Conservation (phyloP, 1,140 invertebrate species). For the Euglossa dilemma region DNA sequence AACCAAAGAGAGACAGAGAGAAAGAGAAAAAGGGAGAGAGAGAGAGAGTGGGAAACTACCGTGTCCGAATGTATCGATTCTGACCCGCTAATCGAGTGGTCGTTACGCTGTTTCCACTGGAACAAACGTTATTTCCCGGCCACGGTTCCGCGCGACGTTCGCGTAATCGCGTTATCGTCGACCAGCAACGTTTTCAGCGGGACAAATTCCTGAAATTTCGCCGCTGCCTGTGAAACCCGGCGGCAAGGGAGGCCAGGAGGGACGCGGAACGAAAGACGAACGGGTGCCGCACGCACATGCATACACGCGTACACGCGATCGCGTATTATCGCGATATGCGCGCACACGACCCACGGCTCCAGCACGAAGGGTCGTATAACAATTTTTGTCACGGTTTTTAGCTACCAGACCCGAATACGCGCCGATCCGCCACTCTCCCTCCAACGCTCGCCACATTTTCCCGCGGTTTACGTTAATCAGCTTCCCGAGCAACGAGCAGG, state of each 20-base stretch:
- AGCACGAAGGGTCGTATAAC: neutral
- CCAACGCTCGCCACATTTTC: neutral
- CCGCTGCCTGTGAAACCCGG: neutral
- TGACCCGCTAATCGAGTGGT: neutral
- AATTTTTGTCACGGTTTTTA: slow-evolving; percentile 12
- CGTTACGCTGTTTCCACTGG: slow-evolving; percentile 25
- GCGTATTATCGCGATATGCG: neutral
- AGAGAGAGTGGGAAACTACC: too few species aligned
- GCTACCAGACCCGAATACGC: too few species aligned
- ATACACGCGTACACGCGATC: neutral
- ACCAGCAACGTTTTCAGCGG: slow-evolving; percentile 8
- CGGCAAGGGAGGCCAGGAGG: too few species aligned
- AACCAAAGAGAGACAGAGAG: too few species aligned
- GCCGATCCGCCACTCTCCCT: neutral
- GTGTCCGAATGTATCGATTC: slow-evolving; percentile 12
- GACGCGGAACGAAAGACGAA: slow-evolving; percentile 10
- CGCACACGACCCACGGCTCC: neutral
- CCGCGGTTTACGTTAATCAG: slow-evolving; percentile 5
- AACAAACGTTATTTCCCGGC: slow-evolving; percentile 24
- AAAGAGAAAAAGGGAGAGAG: too few species aligned
- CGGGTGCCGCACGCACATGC: too few species aligned
- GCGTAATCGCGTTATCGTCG: slow-evolving; percentile 36
- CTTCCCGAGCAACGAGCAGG: neutral
- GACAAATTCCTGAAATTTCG: slow-evolving; percentile 19
- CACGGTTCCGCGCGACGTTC: neutral